phyloP scores from a whole-genome alignment of 2,113 vertebrate species.

The Physeter macrocephalus region DNA sequence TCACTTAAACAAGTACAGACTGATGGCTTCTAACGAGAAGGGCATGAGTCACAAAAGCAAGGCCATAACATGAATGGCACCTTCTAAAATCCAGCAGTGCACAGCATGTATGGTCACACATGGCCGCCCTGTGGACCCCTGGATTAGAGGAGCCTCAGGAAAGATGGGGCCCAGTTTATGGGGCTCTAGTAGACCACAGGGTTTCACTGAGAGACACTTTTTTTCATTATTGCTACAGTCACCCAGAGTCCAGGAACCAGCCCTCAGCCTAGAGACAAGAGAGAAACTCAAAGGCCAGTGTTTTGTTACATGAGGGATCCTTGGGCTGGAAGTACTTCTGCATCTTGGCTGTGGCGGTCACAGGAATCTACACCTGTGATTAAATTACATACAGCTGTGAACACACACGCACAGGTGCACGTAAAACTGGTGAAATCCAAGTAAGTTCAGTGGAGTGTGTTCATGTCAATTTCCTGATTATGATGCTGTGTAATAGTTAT shows the following conservation, averaged over 20 bases:
- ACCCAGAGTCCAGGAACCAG: neutral
- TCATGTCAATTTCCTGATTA: neutral
- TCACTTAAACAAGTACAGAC: neutral
- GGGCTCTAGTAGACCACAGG: neutral
- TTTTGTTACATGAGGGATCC: neutral
- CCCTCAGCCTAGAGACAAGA: neutral
- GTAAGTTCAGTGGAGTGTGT: neutral
- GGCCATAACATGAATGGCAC: rapidly evolving
- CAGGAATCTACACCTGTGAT: neutral
- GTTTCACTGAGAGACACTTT: neutral
- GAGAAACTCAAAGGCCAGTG: neutral
- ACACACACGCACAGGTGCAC: neutral
- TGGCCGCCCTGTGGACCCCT: neutral
- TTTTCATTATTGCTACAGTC: neutral
- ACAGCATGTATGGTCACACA: rapidly evolving
- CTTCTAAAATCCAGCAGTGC: neutral
- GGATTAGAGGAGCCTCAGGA: neutral
- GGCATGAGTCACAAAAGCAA: neutral
- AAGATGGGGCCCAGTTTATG: neutral
- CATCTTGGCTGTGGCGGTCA: neutral
- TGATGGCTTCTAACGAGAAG: neutral
- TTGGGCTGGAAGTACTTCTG: neutral
- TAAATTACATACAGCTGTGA: neutral
- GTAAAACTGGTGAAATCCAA: neutral
- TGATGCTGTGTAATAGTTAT: neutral